phyloP scores from a whole-genome alignment of 2,113 vertebrate genomes.

The Arenaria interpres region DNA sequence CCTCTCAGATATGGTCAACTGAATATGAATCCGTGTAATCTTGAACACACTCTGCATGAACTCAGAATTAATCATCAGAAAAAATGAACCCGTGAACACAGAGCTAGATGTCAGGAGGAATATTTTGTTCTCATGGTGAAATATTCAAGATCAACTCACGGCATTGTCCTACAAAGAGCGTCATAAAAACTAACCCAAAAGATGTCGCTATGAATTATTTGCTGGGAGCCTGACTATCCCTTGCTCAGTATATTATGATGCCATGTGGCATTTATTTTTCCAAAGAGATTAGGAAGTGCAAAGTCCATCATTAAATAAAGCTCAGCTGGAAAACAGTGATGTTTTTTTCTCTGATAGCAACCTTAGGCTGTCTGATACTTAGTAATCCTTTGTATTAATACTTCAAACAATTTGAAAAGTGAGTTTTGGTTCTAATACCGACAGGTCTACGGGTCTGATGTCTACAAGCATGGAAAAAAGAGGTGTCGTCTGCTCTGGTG shows the following conservation, averaged over 20 bases:
- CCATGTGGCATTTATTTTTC: constrained; percentile 49
- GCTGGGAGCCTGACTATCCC: not conserved
- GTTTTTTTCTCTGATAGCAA: not conserved
- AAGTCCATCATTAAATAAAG: constrained; percentile 40
- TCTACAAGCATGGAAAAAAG: not conserved
- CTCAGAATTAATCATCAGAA: constrained; percentile 67
- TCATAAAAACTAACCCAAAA: constrained; percentile 41
- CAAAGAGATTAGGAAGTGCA: constrained; percentile 24
- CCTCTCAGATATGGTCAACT: constrained; percentile 71
- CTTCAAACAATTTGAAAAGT: constrained; percentile 17
- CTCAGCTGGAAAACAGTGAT: not conserved
- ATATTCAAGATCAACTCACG: constrained; percentile 15
- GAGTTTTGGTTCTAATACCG: not conserved
- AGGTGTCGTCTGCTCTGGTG: not conserved
- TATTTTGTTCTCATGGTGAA: constrained; percentile 48
- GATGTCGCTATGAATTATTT: constrained; percentile 14
- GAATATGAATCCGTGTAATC: constrained; percentile 65
- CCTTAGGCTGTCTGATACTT: not conserved
- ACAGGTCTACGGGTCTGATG: not conserved
- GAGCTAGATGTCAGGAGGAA: constrained; percentile 47
- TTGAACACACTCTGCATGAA: constrained; percentile 64
- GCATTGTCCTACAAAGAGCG: not conserved
- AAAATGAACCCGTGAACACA: constrained; percentile 46
- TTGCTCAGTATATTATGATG: constrained; percentile 10
- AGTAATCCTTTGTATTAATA: constrained; percentile 17